phyloP scores from a whole-genome alignment of 1,140 invertebrate genomes.

The Latrodectus geometricus region DNA sequence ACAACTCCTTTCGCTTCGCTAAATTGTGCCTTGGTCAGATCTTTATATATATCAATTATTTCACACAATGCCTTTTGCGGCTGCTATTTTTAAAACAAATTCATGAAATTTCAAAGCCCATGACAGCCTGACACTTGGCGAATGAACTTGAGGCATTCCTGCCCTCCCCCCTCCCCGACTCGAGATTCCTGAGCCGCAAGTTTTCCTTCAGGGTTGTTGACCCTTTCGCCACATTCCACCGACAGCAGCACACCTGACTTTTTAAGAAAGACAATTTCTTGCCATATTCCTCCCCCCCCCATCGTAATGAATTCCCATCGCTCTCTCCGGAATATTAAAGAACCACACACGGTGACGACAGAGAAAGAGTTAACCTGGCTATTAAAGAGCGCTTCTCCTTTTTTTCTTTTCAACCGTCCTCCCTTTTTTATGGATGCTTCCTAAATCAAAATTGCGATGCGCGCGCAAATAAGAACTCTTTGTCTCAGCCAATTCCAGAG shows the following conservation, averaged over 20 bases:
- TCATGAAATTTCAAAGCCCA: neutral
- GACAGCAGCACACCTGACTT: conserved; percentile 52
- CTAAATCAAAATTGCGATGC: too few relatives aligned
- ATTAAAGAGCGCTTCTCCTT: too few relatives aligned
- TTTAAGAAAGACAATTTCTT: conserved; percentile 29
- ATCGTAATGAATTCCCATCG: neutral
- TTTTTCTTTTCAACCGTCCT: too few relatives aligned
- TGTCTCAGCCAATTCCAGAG: too few relatives aligned
- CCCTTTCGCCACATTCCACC: conserved; percentile 50
- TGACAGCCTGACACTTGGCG: conserved; percentile 16
- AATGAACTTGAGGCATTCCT: conserved; percentile 12
- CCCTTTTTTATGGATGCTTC: too few relatives aligned
- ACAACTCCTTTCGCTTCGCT: too few relatives aligned
- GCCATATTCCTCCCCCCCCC: neutral
- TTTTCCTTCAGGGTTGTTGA: conserved; percentile 59
- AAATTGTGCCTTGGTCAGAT: too few relatives aligned
- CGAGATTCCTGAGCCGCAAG: conserved; percentile 50
- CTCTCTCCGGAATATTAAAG: neutral
- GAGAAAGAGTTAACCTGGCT: neutral
- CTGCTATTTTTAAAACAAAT: too few relatives aligned
- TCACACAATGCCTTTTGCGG: too few relatives aligned
- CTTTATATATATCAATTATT: too few relatives aligned
- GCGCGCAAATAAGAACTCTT: too few relatives aligned
- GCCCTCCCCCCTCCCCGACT: neutral
- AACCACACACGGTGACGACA: neutral